Evolutionary conservation across 2,888 invertebrate species (phyloP).

Genomic region (Cephalotes varians): DNA sequence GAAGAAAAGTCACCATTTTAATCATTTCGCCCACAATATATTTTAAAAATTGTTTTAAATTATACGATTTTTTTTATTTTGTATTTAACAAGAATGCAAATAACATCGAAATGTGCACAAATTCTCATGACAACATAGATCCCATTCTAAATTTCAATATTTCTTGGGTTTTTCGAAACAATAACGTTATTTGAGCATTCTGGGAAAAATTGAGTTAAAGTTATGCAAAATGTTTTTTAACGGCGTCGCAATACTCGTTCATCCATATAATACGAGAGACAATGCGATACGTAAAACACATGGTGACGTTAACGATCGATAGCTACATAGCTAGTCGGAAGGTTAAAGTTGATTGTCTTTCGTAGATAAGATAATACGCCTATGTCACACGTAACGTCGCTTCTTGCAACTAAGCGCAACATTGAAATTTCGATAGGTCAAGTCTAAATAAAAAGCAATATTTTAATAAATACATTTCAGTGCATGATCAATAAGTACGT

Average conservation of each 20-base stretch:
- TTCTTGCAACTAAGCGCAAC: constrained; percentile 22
- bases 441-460: not conserved
- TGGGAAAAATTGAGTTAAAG: not conserved
- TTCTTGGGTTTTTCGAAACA: not conserved
- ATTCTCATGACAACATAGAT: not conserved
- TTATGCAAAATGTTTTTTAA: not conserved
- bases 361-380: constrained; percentile 71
- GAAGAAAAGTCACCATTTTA: not conserved
- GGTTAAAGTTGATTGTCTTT: constrained; percentile 65
- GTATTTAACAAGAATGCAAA: not conserved
- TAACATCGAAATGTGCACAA: not conserved
- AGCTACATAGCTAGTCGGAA: constrained; percentile 50
- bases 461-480: too few relatives aligned
- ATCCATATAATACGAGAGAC: constrained; percentile 23
- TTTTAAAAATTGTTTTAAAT: not conserved
- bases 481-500: not conserved
- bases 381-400: constrained; percentile 40
- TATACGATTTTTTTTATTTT: not conserved
- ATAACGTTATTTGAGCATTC: not conserved
- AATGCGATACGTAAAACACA: constrained; percentile 57
- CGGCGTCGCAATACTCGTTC: not conserved
- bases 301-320: constrained; percentile 57
- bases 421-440: constrained; percentile 40
- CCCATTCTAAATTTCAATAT: not conserved
- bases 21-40: fast-evolving